These are phyloP conservation scores for Mugil cephalus DNA, from an alignment of 2,113 vertebrate species.

Conservation along the genomic window DNA sequence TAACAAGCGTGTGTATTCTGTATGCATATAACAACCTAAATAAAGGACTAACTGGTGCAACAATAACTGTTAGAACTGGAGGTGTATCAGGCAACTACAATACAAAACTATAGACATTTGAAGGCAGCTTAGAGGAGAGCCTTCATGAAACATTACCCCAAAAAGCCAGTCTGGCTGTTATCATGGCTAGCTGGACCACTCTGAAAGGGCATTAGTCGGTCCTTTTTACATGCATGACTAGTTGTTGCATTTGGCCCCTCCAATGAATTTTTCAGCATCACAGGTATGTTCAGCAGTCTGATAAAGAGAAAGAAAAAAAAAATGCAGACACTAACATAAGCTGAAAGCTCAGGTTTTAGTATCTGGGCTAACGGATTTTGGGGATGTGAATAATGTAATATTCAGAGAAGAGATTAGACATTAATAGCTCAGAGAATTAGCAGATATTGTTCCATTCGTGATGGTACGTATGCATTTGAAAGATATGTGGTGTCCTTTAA, in stretches of 20 bases:
- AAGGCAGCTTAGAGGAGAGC: constrained; percentile 22
- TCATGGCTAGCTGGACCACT: constrained; percentile 27
- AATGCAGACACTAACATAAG: constrained; percentile 54
- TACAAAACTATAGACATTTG: constrained; percentile 1
- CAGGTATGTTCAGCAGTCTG: constrained; percentile 56
- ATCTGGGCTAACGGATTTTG: constrained; percentile 46
- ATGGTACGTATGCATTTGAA: constrained; percentile 3
- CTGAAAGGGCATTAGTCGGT: constrained; percentile 46
- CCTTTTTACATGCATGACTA: constrained; percentile 60
- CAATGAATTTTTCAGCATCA: constrained; percentile 65
- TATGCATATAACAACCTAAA: not conserved
- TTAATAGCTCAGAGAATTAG: constrained; percentile 51
- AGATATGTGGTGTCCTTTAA: constrained; percentile 11
- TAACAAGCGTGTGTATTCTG: too few species aligned
- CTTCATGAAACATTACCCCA: constrained; percentile 39
- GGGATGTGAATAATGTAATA: constrained; percentile 72
- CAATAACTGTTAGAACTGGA: not conserved
- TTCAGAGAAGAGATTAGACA: constrained; percentile 35
- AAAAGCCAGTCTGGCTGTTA: constrained; percentile 34
- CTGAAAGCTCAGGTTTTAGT: constrained; percentile 44
- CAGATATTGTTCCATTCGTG: constrained; percentile 17
- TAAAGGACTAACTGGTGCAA: constrained; percentile 6
- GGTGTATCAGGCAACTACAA: constrained; percentile 9
- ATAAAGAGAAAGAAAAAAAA: constrained; percentile 35
- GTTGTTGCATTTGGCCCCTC: constrained; percentile 48